A percentile compares a stretch with the other conserved stretches of the same genome.
phyloP scores from a whole-genome alignment of 2,888 invertebrate species.

The Meta bourneti region DNA sequence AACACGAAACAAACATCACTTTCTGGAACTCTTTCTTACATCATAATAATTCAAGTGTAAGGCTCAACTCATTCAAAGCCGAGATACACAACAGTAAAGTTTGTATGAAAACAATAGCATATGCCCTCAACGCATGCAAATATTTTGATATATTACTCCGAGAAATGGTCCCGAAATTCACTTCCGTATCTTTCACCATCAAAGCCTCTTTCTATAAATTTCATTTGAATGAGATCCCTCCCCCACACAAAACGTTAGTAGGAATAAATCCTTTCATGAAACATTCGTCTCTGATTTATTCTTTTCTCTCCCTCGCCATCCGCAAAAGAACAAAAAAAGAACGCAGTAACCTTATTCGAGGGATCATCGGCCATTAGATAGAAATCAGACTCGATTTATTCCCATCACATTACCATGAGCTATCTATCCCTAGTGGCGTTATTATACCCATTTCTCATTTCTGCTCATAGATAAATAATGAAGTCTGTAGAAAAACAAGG shows the following conservation, averaged over 20 bases:
- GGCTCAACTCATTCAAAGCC: neutral
- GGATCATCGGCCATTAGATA: neutral
- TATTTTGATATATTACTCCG: neutral
- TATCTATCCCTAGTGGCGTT: neutral
- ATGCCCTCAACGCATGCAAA: neutral
- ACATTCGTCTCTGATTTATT: neutral
- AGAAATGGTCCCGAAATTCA: neutral
- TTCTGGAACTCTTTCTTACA: neutral
- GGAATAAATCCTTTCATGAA: neutral
- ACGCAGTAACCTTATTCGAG: neutral
- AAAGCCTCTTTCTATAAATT: neutral
- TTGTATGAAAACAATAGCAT: neutral
- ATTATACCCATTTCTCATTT: neutral
- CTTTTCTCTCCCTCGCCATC: neutral
- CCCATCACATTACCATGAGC: neutral
- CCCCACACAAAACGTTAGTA: neutral
- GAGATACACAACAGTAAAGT: no score
- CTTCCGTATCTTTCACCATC: neutral
- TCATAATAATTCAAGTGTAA: neutral
- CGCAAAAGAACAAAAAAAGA: neutral
- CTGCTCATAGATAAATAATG: neutral
- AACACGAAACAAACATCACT: neutral
- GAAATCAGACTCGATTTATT: neutral
- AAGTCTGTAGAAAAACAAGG: neutral
- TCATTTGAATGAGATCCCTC: neutral